Base-by-base conservation (phyloP, 2,797 vertebrate genomes). In the Centropyge bicolor region DNA sequence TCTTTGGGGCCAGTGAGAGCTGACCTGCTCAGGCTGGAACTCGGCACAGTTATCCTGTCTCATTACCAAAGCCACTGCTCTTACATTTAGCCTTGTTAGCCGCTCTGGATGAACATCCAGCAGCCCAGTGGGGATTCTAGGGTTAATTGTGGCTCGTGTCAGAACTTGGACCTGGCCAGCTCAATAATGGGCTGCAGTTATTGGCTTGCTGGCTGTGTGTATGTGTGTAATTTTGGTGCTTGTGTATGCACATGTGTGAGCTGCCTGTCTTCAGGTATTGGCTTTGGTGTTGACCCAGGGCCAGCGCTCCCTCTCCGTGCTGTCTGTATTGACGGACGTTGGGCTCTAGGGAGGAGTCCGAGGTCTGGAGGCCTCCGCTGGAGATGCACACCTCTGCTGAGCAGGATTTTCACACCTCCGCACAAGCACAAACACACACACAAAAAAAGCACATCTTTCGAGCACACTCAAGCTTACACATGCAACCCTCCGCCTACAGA, bases 141-240 rank as follows among this genome's bases (percentile, higher is more conserved):
- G 94, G 92, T 95, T 95, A 95, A 95, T 95, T 94, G 92, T 93
- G 87, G 93, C 88, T 93, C 57, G 86, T 92, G 91, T 93, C 90
- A 93, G 86, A 94, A 92, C 91, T 93, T 92, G 89, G 91, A 93
- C 89, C 91, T 88, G 91, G 90, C 92, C 84, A 78, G 92, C 89
- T 94, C 91, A 91, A 94, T 95, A 93, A 93, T 91, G 89, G 83
- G 91, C 88, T 91, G 89, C 89, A 87, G 92, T 92, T 94, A 94
- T 94, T 91, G 93, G 91, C 91, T 90, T 80, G 66, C 79, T 71
- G 57, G 72, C 74, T 76, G 70, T 82, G 74, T 82, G 81, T 60
- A 16, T 69, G 71, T 81, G 78, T 82, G 80, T 49, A 75, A 49
- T 78, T 78, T 45, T 49, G 80, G 79, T 62, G 80, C 63, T 73